A percentile compares a stretch with the other conserved stretches of the same genome.
These are phyloP conservation scores for Melanostigma gelatinosum DNA, from an alignment of 2,113 vertebrate genomes.

Conservation along the genomic window DNA sequence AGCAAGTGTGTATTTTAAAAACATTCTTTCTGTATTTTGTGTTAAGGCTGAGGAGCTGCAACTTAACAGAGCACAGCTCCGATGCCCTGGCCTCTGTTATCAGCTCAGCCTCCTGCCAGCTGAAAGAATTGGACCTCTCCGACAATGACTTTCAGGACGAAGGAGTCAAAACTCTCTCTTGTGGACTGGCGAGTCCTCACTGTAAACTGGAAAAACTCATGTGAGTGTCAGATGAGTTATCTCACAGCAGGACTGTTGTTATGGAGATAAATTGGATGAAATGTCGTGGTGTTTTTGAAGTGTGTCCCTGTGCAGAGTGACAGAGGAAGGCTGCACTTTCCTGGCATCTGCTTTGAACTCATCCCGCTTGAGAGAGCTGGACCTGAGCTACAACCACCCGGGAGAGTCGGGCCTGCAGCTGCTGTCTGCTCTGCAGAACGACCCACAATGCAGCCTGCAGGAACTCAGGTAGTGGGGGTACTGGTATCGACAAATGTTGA, in stretches of 20 bases:
- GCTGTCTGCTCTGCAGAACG: constrained; percentile 51
- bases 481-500: too few relatives aligned
- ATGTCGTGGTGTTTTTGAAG: constrained; percentile 39
- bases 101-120: constrained; percentile 48
- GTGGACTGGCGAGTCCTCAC: constrained; percentile 41
- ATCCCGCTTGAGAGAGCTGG: constrained; percentile 56
- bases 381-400: constrained; percentile 75
- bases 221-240: constrained; percentile 52
- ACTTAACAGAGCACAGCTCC: constrained; percentile 48
- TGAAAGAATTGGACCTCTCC: constrained; percentile 64
- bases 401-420: constrained; percentile 56
- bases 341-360: constrained; percentile 65
- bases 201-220: constrained; percentile 66
- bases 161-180: constrained; percentile 52
- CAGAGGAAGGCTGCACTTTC: constrained; percentile 66
- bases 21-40: background rate
- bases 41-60: constrained; percentile 67
- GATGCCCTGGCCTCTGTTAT: constrained; percentile 35
- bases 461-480: constrained; percentile 56
- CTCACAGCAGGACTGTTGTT: background rate
- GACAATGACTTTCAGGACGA: constrained; percentile 67
- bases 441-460: constrained; percentile 66
- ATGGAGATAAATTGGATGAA: constrained; percentile 3
- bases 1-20: background rate
- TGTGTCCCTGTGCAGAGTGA: constrained; percentile 67